A percentile compares a stretch with the other conserved stretches of the same genome.
phyloP scores from a whole-genome alignment of 2,888 invertebrate species.

The Drosophila demipolita region DNA sequence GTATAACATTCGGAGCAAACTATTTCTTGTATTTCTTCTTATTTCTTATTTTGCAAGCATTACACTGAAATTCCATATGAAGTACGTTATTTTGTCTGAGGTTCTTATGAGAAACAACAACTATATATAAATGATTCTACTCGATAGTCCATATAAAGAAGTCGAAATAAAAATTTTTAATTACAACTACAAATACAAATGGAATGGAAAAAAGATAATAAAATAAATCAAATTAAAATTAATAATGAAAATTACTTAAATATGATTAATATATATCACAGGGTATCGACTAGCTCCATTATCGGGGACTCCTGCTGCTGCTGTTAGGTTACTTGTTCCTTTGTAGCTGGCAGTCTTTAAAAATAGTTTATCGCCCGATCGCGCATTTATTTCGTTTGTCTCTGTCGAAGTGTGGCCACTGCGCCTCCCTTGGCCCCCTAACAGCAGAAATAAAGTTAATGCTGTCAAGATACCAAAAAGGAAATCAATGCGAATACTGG shows the following conservation, averaged over 20 bases:
- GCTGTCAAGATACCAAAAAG: slow-evolving; percentile 79
- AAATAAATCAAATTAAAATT: too few species aligned
- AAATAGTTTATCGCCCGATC: slow-evolving; percentile 81
- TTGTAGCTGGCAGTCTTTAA: slow-evolving; percentile 76
- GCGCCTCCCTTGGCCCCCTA: neutral
- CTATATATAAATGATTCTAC: too few species aligned
- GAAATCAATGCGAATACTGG: slow-evolving; percentile 72
- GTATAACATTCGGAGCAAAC: neutral
- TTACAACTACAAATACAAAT: too few species aligned
- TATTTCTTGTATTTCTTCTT: neutral
- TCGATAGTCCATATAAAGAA: too few species aligned
- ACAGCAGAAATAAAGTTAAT: slow-evolving; percentile 58
- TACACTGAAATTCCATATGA: neutral
- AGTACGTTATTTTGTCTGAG: too few species aligned
- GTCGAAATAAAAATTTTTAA: too few species aligned
- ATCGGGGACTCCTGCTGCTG: slow-evolving; percentile 16
- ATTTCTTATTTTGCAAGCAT: neutral
- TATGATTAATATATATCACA: neutral
- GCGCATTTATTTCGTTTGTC: slow-evolving; percentile 80
- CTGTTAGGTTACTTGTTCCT: slow-evolving; percentile 54
- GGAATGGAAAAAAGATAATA: too few species aligned
- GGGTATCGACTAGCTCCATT: slow-evolving; percentile 14
- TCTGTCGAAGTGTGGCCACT: slow-evolving; percentile 75
- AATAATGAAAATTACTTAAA: too few species aligned
- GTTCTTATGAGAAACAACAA: too few species aligned